Evolutionary conservation across 2,113 vertebrate species (phyloP).

Genomic region (Lasiurus cinereus): DNA sequence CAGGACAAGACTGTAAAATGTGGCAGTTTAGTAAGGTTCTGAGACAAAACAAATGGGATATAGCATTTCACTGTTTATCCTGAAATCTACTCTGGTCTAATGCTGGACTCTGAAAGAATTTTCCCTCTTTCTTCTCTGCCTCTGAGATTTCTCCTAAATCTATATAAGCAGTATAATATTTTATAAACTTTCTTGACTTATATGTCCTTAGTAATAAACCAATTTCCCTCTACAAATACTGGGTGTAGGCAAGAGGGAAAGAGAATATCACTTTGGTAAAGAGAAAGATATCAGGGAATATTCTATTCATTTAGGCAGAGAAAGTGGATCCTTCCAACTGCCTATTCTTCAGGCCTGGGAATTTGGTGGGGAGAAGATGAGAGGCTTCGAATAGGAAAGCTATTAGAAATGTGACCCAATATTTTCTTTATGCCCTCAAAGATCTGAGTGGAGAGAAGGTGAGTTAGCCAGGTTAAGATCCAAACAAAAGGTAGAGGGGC

Average conservation of each 20-base stretch:
- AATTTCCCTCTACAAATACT: not conserved
- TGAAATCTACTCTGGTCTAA: constrained; percentile 38
- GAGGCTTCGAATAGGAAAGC: not conserved
- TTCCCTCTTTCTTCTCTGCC: not conserved
- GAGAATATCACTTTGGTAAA: not conserved
- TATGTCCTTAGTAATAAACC: not conserved
- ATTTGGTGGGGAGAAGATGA: not conserved
- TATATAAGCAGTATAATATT: not conserved
- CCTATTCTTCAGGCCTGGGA: not conserved
- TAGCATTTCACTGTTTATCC: constrained; percentile 15
- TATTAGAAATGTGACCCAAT: not conserved
- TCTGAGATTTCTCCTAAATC: constrained; percentile 42
- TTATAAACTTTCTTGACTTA: constrained; percentile 12
- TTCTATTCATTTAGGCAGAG: not conserved
- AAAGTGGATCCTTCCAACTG: not conserved
- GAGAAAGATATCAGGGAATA: not conserved
- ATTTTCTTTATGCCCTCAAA: not conserved
- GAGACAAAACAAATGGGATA: constrained; percentile 65
- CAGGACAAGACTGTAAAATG: constrained; percentile 59
- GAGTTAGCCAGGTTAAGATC: not conserved
- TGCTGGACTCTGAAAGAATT: constrained; percentile 4
- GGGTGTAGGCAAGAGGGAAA: not conserved
- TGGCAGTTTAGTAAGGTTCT: constrained; percentile 23
- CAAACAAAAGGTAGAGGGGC: not conserved
- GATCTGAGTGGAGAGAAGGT: not conserved